Evolutionary conservation across 2,113 vertebrate genomes (phyloP), one percentile per base, ranked within the genome.

Genomic region (Sialia sialis): DNA sequence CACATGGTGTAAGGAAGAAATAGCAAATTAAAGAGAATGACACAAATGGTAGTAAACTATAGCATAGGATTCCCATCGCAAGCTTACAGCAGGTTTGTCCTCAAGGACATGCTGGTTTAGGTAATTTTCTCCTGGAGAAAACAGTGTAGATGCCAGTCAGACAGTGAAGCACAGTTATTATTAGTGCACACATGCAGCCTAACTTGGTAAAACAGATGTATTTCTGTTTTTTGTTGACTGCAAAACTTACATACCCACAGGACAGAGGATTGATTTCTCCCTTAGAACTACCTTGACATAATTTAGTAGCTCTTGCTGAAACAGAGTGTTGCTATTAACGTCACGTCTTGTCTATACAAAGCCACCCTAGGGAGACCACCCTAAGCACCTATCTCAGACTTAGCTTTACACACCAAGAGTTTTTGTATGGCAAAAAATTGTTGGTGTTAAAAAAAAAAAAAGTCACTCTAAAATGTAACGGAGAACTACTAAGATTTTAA

Each of bases 21-120:
- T 69, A 93, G 68, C 81, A 93, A 95, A 91, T 96, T 91, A 95
- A 94, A 76, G 62, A 76, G 80, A 93, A 92, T 89, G 92, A 76
- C 73, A 93, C 36, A 76, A 93, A 91, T 51, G 51, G 86, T 36
- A 84, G 76, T 93, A 94, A 93, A 87, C 86, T 78, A 89, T 92
- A 87, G 79, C 38, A 83, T 27, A 85, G 87, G 89, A 87, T 92
- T 84, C 83, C 91, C 59, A 81, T 56, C 55, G 86, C 11, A 81
- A 92, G n/a, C 62, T 81, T 12, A 0, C 86, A 92, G 90, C 67
- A 25, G 54, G 43, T 82, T 59, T 92, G 54, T 96, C 77, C 49
- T 96, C 83, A 91, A 96, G 90, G 90, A 87, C 86, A 82, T 9
- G 2, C 18, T 62, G 46, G 5, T 94, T 94, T 54, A 82, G 87